These are phyloP conservation scores for Tetragnatha versicolor DNA, from an alignment of 1,140 invertebrate genomes.

Conservation along the genomic window DNA sequence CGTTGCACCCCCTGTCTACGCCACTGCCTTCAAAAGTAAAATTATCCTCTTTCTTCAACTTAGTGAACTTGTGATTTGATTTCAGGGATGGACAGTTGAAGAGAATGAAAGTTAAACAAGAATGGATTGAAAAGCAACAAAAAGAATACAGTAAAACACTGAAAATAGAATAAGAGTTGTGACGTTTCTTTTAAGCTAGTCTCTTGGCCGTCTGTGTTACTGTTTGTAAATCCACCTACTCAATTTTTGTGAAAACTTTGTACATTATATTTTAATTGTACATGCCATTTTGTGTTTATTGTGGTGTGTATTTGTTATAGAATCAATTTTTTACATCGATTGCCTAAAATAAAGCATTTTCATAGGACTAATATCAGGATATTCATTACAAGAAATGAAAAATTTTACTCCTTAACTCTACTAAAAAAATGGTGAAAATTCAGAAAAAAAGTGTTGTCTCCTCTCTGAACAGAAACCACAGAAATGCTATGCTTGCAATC, in stretches of 20 bases:
- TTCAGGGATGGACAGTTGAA: constrained; percentile 93
- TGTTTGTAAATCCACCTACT: constrained; percentile 21
- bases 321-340: constrained; percentile 23
- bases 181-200: constrained; percentile 25
- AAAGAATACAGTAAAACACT: constrained; percentile 85
- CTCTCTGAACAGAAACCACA: too few species aligned
- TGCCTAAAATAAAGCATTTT: constrained; percentile 6
- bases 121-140: constrained; percentile 91
- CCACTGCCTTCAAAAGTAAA: too few species aligned
- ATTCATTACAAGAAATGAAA: too few species aligned
- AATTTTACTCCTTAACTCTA: too few species aligned
- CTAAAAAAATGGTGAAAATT: too few species aligned
- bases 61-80: too few species aligned
- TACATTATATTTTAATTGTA: constrained; percentile 38
- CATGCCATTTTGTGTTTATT: constrained; percentile 41
- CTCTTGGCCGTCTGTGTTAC: constrained; percentile 21
- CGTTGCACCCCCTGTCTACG: too few species aligned
- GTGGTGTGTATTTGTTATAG: constrained; percentile 40
- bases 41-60: too few species aligned
- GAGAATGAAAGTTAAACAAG: constrained; percentile 87
- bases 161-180: constrained; percentile 62
- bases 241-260: constrained; percentile 28
- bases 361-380: neutral
- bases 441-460: too few species aligned
- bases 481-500: too few species aligned